Conservation (phyloP, 2,888 invertebrate genomes). For the Parapristionchus giblindavisi region DNA sequence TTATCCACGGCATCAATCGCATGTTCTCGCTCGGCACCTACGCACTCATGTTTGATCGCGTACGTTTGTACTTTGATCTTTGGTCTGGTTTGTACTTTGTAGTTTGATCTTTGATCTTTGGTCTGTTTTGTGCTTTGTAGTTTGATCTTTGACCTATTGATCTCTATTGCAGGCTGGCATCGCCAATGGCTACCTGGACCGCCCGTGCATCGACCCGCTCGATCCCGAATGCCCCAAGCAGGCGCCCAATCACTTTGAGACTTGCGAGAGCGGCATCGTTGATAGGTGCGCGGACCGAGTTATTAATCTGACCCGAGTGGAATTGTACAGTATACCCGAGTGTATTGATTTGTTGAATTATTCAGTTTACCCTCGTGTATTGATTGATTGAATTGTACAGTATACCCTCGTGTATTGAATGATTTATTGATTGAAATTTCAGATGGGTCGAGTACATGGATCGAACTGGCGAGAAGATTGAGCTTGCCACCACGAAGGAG, state of each 20-base stretch:
- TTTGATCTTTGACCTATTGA: not conserved
- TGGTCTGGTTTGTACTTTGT: not conserved
- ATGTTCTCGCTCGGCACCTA: slow-evolving; percentile 54
- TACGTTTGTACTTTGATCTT: slow-evolving; percentile 29
- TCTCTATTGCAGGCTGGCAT: slow-evolving; percentile 82
- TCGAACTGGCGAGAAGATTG: not conserved
- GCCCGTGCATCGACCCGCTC: slow-evolving; percentile 91
- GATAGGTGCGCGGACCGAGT: slow-evolving; percentile 3
- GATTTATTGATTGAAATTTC: no score
- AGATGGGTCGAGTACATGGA: slow-evolving; percentile 28
- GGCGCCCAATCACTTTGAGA: slow-evolving; percentile 83
- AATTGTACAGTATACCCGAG: not conserved
- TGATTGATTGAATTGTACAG: no score
- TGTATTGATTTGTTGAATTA: not conserved
- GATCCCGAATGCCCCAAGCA: slow-evolving; percentile 89
- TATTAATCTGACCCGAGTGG: not conserved
- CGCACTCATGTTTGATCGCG: slow-evolving; percentile 54
- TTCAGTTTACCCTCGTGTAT: no score
- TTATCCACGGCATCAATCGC: slow-evolving; percentile 51
- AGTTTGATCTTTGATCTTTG: not conserved
- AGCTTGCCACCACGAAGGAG: slow-evolving; percentile 18
- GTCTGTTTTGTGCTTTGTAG: not conserved
- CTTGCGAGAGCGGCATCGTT: slow-evolving; percentile 47
- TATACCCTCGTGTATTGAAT: no score
- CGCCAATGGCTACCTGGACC: slow-evolving; percentile 92